Conservation (phyloP, 2,888 invertebrate species). For the Acrobasis consociella region DNA sequence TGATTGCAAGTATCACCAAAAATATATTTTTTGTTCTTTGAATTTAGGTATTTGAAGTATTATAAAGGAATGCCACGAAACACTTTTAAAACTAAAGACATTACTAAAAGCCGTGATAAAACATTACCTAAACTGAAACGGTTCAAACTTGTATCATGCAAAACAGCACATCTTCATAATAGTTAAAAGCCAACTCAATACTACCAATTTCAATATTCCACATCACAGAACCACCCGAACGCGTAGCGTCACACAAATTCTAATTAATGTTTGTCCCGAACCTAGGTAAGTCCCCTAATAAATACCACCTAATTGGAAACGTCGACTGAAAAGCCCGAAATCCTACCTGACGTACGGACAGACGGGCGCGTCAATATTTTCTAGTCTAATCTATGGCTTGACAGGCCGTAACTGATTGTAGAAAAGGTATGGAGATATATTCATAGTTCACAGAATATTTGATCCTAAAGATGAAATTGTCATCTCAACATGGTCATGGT, state of each 20-base stretch:
- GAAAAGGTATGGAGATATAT: background rate
- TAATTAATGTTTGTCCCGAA: conserved; percentile 14
- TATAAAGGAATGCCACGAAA: no score
- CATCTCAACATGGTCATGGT: no score
- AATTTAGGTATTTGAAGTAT: no score
- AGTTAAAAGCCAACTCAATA: background rate
- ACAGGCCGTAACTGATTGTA: background rate
- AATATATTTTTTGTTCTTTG: no score
- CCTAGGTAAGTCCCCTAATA: conserved; percentile 14
- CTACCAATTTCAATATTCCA: background rate
- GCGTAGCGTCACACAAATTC: conserved; percentile 6
- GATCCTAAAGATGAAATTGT: no score
- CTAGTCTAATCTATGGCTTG: conserved; percentile 4
- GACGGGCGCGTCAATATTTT: conserved; percentile 8
- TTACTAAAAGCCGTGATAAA: no score
- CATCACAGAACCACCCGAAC: conserved; percentile 1
- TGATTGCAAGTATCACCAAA: no score
- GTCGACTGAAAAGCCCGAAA: conserved; percentile 7
- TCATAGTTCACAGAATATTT: no score
- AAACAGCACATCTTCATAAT: no score
- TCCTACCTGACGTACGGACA: conserved; percentile 27
- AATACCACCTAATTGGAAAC: conserved; percentile 15
- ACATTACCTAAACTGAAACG: no score
- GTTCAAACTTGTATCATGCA: no score
- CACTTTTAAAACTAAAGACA: no score